phyloP scores from a whole-genome alignment of 30 jellyfish, hydroid and myxozoan species.

The Clytia hemisphaerica region DNA sequence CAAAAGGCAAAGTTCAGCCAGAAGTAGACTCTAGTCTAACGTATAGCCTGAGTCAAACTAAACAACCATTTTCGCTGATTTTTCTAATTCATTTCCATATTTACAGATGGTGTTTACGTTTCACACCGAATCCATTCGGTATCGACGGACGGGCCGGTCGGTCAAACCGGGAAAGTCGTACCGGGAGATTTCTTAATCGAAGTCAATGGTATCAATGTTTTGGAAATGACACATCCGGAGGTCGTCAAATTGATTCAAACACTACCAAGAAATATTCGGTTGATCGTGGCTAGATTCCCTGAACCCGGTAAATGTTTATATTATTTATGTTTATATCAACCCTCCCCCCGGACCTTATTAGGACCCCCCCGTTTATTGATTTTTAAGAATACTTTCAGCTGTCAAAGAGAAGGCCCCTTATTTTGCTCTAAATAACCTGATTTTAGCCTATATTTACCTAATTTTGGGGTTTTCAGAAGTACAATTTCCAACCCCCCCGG shows the following conservation, averaged over 20 bases:
- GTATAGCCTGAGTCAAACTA: neutral
- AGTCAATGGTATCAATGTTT: conserved; percentile 79
- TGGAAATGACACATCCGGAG: conserved; percentile 62
- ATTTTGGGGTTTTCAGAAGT: no score
- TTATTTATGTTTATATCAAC: no score
- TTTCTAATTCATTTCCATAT: neutral
- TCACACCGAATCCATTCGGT: conserved; percentile 85
- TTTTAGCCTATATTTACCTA: no score
- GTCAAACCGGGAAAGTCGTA: conserved; percentile 50
- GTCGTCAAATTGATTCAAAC: conserved; percentile 79
- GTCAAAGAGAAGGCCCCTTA: no score
- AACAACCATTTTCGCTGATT: neutral
- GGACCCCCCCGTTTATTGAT: no score
- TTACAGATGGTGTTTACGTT: conserved; percentile 39
- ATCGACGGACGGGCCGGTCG: conserved; percentile 90
- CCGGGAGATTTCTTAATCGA: conserved; percentile 81
- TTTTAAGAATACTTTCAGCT: no score
- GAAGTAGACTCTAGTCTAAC: no score
- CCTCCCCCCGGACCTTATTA: no score
- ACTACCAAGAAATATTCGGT: conserved; percentile 57
- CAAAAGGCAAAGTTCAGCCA: no score
- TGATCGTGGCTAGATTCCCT: conserved; percentile 72
- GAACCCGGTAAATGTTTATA: no score
- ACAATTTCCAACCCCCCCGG: no score
- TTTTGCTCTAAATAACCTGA: no score